A percentile compares a stretch with the other conserved stretches of the same genome.
phyloP scores from a whole-genome alignment of 2,797 vertebrate species.

The Gallinago solitaria region DNA sequence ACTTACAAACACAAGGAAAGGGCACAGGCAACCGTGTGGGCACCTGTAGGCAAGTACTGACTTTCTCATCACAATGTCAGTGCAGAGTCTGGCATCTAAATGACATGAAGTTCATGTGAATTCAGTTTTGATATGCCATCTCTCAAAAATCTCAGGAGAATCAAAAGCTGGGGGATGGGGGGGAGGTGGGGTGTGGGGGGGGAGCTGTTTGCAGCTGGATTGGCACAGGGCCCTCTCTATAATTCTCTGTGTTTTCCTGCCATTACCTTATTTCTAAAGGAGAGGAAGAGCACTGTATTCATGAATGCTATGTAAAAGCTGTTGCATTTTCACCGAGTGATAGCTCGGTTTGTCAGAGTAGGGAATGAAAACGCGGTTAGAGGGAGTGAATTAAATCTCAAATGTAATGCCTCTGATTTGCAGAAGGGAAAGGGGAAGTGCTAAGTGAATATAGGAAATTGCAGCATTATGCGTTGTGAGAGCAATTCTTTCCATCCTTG shows the following conservation, averaged over 20 bases:
- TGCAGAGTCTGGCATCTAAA: neutral
- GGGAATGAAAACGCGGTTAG: slow-evolving; percentile 64
- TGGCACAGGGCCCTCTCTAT: neutral
- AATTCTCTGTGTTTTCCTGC: neutral
- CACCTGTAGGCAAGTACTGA: neutral
- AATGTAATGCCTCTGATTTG: slow-evolving; percentile 66
- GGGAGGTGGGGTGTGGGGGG: rapidly evolving
- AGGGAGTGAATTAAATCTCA: slow-evolving; percentile 66
- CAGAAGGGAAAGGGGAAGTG: slow-evolving; percentile 67
- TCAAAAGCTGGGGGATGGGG: neutral
- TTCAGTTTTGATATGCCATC: neutral
- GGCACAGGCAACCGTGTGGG: neutral
- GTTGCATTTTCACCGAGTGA: slow-evolving; percentile 21
- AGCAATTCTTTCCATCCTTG: slow-evolving; percentile 76
- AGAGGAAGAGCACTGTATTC: neutral
- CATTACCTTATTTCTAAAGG: neutral
- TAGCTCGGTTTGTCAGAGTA: slow-evolving; percentile 43
- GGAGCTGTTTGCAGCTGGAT: neutral
- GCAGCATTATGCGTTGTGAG: slow-evolving; percentile 75
- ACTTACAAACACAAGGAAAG: neutral
- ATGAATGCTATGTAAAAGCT: neutral
- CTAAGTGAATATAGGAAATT: slow-evolving; percentile 78
- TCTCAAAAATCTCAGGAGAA: neutral
- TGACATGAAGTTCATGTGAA: neutral
- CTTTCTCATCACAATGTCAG: neutral